These are phyloP conservation scores for Sapajus apella DNA, from an alignment of 2,113 vertebrate genomes.

Conservation along the genomic window DNA sequence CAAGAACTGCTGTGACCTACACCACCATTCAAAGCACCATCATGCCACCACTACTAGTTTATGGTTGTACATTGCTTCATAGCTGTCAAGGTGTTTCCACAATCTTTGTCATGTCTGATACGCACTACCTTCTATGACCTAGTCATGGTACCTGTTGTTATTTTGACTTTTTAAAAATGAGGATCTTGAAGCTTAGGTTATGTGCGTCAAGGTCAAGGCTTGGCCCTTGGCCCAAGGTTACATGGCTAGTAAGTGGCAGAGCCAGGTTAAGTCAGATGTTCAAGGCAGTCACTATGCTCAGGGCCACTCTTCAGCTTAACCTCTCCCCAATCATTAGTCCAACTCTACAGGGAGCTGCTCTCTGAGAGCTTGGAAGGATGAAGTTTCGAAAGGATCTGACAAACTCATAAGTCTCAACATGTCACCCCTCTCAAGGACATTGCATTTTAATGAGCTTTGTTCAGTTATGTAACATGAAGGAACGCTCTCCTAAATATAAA, in stretches of 20 bases:
- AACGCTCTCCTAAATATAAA: neutral
- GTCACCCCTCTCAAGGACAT: conserved; percentile 37
- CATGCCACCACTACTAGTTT: neutral
- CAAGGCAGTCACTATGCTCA: neutral
- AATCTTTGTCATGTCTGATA: neutral
- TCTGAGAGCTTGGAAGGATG: neutral
- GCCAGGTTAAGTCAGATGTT: neutral
- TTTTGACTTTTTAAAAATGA: conserved; percentile 1
- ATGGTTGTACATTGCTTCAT: neutral
- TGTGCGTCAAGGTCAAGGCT: neutral
- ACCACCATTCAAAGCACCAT: fast-evolving
- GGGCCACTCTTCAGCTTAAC: neutral
- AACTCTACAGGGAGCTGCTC: neutral
- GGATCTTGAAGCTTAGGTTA: neutral
- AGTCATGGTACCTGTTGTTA: neutral
- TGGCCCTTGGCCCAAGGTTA: neutral
- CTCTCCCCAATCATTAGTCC: neutral
- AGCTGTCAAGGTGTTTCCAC: neutral
- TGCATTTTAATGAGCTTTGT: conserved; percentile 43
- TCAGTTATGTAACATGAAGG: conserved; percentile 29
- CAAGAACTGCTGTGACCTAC: neutral
- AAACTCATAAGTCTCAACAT: conserved; percentile 32
- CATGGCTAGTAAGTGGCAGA: neutral
- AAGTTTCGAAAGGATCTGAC: neutral
- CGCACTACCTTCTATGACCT: neutral